These are phyloP conservation scores for Aplodontia rufa DNA, from an alignment of 2,113 vertebrate genomes.

Conservation along the genomic window DNA sequence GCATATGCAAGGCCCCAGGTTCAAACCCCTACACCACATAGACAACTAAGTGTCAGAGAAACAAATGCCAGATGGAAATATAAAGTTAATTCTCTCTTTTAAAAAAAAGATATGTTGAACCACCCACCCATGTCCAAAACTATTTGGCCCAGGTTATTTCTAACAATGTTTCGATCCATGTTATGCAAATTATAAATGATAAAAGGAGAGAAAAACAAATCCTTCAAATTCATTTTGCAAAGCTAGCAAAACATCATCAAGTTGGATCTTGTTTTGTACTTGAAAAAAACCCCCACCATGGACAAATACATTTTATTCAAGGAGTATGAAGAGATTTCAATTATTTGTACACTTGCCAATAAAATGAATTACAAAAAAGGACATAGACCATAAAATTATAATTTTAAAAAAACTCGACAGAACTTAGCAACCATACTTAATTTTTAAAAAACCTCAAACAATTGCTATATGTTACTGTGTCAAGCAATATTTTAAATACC, in stretches of 20 bases:
- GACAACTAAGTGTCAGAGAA: too few species aligned
- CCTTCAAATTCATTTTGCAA: neutral
- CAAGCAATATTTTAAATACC: neutral
- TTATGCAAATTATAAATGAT: neutral
- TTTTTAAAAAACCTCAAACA: too few species aligned
- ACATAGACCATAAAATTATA: neutral
- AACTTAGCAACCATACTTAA: neutral
- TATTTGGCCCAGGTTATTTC: neutral
- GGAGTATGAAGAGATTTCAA: neutral
- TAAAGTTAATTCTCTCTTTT: too few species aligned
- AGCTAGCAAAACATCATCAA: neutral
- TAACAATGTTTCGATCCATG: neutral
- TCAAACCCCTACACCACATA: too few species aligned
- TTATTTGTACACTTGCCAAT: neutral
- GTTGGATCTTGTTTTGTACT: neutral
- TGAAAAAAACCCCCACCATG: neutral
- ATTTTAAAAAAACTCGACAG: neutral
- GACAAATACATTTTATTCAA: constrained; percentile 7
- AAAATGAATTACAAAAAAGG: neutral
- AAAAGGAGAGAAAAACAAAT: neutral
- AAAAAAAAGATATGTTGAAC: neutral
- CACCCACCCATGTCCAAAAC: neutral
- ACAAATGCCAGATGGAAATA: too few species aligned
- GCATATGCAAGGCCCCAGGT: too few species aligned
- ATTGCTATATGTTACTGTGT: neutral